Evolutionary conservation across 2,113 vertebrate genomes (phyloP).

Genomic region (Seriola quinqueradiata): DNA sequence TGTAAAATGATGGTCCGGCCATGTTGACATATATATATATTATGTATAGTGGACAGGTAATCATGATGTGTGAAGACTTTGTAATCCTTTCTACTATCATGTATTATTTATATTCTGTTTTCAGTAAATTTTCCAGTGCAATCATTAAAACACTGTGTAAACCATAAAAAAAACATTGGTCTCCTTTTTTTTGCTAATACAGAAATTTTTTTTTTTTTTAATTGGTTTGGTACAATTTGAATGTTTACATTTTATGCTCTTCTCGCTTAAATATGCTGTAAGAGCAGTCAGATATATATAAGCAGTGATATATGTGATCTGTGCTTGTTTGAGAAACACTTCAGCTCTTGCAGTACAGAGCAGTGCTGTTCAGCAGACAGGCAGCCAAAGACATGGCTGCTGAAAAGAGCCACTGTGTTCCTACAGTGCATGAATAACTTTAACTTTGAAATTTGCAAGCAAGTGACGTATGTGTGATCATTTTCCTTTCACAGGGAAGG

Average conservation of each 20-base stretch:
- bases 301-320: constrained; percentile 39
- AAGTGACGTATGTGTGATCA: constrained; percentile 20
- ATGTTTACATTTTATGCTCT: neutral
- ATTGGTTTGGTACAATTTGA: neutral
- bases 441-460: constrained; percentile 45
- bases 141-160: constrained; percentile 54
- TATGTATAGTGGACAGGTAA: constrained; percentile 10
- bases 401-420: constrained; percentile 77
- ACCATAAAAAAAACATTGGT: neutral
- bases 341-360: constrained; percentile 64
- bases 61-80: constrained; percentile 12
- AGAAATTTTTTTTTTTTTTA: too few species aligned
- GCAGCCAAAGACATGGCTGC: constrained; percentile 39
- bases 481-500: constrained; percentile 24
- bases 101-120: constrained; percentile 48
- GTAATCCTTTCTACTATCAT: constrained; percentile 20
- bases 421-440: constrained; percentile 53
- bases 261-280: constrained; percentile 14
- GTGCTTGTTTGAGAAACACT: constrained; percentile 57
- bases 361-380: constrained; percentile 64
- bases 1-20: constrained; percentile 18
- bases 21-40: constrained; percentile 19
- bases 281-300: constrained; percentile 18
- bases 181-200: constrained; percentile 31
- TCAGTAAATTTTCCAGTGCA: constrained; percentile 7